Evolutionary conservation across 2,888 invertebrate species (phyloP), one percentile per base, ranked within the genome.

Genomic region (Lobophora halterata): DNA sequence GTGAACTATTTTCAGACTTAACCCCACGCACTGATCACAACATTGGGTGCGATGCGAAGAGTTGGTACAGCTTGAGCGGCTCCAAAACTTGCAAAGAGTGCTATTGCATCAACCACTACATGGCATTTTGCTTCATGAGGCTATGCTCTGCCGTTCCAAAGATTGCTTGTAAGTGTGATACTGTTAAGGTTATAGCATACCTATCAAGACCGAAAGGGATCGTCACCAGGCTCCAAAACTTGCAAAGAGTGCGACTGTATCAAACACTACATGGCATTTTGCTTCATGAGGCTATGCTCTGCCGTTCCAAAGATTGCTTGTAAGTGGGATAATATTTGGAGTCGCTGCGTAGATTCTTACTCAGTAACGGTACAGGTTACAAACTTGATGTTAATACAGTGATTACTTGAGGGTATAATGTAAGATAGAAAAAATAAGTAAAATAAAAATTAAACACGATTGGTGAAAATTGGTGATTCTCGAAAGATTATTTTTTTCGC

Each of bases 181-280:
- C 3, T 9, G 2, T 6, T 19, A 6, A 19, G 3, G n/a, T n/a
- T n/a, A n/a, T n/a, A n/a, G n/a, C n/a, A n/a, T n/a, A n/a, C n/a
- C n/a, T n/a, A n/a, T n/a, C n/a, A n/a, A n/a, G n/a, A n/a, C n/a
- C n/a, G n/a, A n/a, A n/a, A n/a, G n/a, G n/a, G n/a, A n/a, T n/a
- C n/a, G n/a, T n/a, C n/a, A n/a, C n/a, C n/a, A n/a, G 13, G 6
- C 12, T 7, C 12, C 7, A 3, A n/a, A 0, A 13, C 7, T 5
- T 34, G 26, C 8, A 34, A 20, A 10, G 26, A 33, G 3, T 33
- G 33, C 26, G 25, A 13, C 14, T 33, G 33, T 10, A 6, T 18
- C n/a, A n/a, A 33, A 3, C 25, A 26, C 6, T 12, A n/a, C 9
- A 25, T 19, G 12, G n/a, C 13, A 3, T 19, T 26, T 10, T 33